These are phyloP conservation scores for Elmis aenea DNA, from an alignment of 2,888 invertebrate species.

Conservation along the genomic window DNA sequence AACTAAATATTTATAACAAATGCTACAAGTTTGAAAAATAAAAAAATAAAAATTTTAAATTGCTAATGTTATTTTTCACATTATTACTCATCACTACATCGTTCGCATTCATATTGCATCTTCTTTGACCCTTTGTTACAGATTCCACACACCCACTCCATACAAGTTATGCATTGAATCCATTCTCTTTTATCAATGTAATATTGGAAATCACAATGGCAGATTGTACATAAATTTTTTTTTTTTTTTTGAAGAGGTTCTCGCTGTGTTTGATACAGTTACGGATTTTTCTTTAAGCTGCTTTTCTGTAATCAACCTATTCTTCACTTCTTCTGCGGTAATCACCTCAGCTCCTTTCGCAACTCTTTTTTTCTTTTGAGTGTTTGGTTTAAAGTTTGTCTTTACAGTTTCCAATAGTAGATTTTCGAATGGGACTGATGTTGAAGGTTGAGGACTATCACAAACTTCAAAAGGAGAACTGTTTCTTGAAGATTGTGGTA, in stretches of 20 bases:
- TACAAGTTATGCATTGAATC: not conserved
- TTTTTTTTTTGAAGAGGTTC: not conserved
- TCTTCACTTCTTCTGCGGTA: too few relatives aligned
- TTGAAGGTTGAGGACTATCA: too few relatives aligned
- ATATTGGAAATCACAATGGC: not conserved
- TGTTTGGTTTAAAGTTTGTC: not conserved
- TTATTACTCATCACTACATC: not conserved
- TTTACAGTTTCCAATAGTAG: not conserved
- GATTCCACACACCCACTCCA: not conserved
- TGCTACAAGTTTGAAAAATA: not conserved
- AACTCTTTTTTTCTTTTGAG: not conserved
- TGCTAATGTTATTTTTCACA: not conserved
- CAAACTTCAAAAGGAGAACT: too few relatives aligned
- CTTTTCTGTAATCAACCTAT: too few relatives aligned
- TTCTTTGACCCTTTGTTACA: not conserved
- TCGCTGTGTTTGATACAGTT: not conserved
- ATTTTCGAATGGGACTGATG: too few relatives aligned
- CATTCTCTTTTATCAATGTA: not conserved
- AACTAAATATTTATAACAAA: not conserved
- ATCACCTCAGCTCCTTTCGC: too few relatives aligned
- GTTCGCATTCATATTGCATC: not conserved
- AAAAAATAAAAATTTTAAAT: not conserved
- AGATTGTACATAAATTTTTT: not conserved
- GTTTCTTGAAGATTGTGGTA: too few relatives aligned
- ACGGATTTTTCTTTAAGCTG: too few relatives aligned